Conservation (phyloP, 2,113 vertebrate genomes). For the Petrocephalus zakoni region DNA sequence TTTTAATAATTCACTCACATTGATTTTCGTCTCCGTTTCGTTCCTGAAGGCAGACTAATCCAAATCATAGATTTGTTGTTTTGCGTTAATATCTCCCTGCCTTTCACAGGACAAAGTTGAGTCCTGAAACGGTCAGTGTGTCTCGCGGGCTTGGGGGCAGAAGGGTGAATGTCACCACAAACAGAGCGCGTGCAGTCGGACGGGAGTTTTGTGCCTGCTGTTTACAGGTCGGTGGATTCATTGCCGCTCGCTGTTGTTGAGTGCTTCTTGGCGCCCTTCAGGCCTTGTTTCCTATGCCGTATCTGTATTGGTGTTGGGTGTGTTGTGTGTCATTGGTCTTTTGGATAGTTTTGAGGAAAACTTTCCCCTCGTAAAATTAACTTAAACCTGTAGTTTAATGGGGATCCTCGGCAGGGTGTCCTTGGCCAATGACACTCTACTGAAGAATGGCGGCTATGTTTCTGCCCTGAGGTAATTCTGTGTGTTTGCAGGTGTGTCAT, state of each 20-base stretch:
- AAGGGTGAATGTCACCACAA: background rate
- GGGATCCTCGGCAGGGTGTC: background rate
- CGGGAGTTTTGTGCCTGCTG: background rate
- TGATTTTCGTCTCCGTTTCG: slow-evolving; percentile 1
- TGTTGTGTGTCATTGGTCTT: background rate
- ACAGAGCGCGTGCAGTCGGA: background rate
- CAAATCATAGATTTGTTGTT: slow-evolving; percentile 8
- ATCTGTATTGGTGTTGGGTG: background rate
- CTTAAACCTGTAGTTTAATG: background rate
- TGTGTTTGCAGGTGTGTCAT: too few species aligned
- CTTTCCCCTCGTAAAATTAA: background rate
- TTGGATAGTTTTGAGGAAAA: background rate
- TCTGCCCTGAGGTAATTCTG: too few species aligned
- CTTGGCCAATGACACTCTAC: background rate
- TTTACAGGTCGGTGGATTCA: background rate
- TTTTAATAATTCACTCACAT: slow-evolving; percentile 18
- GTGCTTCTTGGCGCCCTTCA: background rate
- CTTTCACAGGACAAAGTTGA: background rate
- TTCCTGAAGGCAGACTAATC: slow-evolving; percentile 10
- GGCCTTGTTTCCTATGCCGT: background rate
- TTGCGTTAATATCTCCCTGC: slow-evolving; percentile 9
- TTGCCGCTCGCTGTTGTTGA: background rate
- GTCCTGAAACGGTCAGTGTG: background rate
- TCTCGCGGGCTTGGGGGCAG: background rate
- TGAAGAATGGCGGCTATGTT: background rate